These are phyloP conservation scores for Drosophila kurseongensis DNA, from an alignment of 1,140 invertebrate genomes.

Conservation along the genomic window DNA sequence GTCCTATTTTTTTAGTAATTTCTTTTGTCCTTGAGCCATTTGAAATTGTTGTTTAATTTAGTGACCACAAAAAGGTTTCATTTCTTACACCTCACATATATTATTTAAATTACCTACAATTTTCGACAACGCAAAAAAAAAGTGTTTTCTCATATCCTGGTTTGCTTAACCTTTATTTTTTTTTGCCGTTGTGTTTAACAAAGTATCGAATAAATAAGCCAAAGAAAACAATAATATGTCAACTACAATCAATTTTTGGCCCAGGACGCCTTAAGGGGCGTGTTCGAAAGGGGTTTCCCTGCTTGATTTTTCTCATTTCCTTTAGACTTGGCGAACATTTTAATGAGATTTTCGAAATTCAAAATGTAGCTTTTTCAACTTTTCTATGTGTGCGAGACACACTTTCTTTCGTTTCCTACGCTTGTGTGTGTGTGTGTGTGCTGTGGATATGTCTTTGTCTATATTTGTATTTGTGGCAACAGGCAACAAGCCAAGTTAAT, in stretches of 20 bases:
- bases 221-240: conserved; percentile 16
- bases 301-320: conserved; percentile 8
- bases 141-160: no score
- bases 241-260: conserved; percentile 12
- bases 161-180: not conserved
- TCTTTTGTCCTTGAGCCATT: no score
- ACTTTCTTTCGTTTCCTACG: not conserved
- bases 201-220: conserved; percentile 7
- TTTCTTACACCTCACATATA: conserved; percentile 14
- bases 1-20: conserved; percentile 3
- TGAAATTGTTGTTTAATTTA: no score
- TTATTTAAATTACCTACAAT: conserved; percentile 46
- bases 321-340: conserved; percentile 56
- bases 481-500: conserved; percentile 75
- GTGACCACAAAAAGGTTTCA: not conserved
- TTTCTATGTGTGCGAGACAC: conserved; percentile 21
- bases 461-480: conserved; percentile 35
- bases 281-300: not conserved
- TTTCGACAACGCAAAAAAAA: conserved; percentile 22
- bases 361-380: conserved; percentile 56
- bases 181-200: not conserved
- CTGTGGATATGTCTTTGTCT: conserved; percentile 22
- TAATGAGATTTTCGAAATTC: conserved; percentile 75
- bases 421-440: conserved; percentile 3
- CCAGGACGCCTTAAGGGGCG: not conserved